Evolutionary conservation across 2,888 invertebrate genomes (phyloP), one percentile per base, ranked within the genome.

Genomic region (Latrodectus hesperus): DNA sequence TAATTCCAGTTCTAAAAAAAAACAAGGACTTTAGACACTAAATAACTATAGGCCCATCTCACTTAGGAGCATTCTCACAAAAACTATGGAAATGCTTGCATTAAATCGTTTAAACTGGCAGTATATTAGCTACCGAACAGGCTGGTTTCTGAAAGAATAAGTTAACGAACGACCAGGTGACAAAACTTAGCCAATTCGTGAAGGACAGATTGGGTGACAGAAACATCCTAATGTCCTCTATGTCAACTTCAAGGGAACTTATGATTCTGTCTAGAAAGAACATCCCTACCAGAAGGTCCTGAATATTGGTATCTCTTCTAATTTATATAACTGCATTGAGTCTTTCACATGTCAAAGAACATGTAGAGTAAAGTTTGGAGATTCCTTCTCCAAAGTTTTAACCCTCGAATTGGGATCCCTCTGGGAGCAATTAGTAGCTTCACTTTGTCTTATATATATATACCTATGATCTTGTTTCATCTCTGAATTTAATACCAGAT

Each of bases 321-420:
- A 71, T 12, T 51, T 49, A 71, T 71, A 49, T 71, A 49, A 49
- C 49, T 71, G 71, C 10, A 71, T 71, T 17, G 49, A 16, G 1
- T 71, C 10, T 71, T 38, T 71, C 49, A 71, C 71, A 71, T 49
- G 49, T 71, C 71, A 71, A 4, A 71, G 71, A 17, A 75, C 38
- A 22, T 75, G 49, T 64, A 38, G 49, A 26, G 75, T 64, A 12
- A 64, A 75, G 38, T 71, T 26, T 22, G 71, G 14, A 14, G 38
- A 22, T 26, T 71, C 38, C 26, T 38, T 22, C 22, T 22, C 22
- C n/a, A 71, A 71, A 9, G 38, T 38, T 71, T 26, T 71, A 71
- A 71, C 26, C 38, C 26, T 11, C 17, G 6, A 38, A 71, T 9
- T 38, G 71, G 71, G 10, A 2, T 71, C 11, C 22, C 14, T 0